Base-by-base conservation (phyloP, 1,140 invertebrate genomes). In the Cecropterus lyciades region DNA sequence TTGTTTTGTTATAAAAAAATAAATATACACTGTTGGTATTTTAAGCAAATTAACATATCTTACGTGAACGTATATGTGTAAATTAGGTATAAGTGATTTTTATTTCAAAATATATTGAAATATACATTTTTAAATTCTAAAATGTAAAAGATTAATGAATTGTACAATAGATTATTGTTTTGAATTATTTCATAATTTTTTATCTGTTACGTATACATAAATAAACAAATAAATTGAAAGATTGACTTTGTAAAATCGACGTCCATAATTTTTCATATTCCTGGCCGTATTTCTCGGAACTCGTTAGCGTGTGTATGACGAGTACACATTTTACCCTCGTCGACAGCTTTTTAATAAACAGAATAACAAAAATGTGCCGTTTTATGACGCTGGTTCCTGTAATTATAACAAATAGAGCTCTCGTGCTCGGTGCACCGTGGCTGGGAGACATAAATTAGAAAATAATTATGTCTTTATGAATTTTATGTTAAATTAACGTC, bases 321-420 rank as follows among this genome's bases (percentile, higher is more conserved):
- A 45, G 43, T 45, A 45, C 13, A 45, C 15, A 45, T 16, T 45
- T 45, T 45, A 45, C 13, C 14, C 43, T 45, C 43, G 43, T 16
- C 43, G 43, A 45, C 43, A 45, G 43, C 43, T 17, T 45, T 45
- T 45, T 45, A 45, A 45, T 45, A 45, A 45, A 45, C 43, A 45
- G 43, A 45, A 45, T 17, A 45, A 16, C 43, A 45, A 45, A 45
- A 45, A 45, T 16, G 15, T 45, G 16, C 16, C 14, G 14, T 45
- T 45, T 45, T 45, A 45, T 16, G 15, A 45, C 43, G 13, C 7
- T 7, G 40, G 14, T 45, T 17, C 9, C 3, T 45, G 7, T 45
- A 45, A 45, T 45, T 45, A 45, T 16, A 45, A 5, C 43, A 45
- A 45, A 45, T 4, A n/a, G 37, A 2, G 37, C 11, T 40, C 3